These are phyloP conservation scores for Rhinolophus sinicus DNA, from an alignment of 2,113 vertebrate genomes.

Conservation along the genomic window DNA sequence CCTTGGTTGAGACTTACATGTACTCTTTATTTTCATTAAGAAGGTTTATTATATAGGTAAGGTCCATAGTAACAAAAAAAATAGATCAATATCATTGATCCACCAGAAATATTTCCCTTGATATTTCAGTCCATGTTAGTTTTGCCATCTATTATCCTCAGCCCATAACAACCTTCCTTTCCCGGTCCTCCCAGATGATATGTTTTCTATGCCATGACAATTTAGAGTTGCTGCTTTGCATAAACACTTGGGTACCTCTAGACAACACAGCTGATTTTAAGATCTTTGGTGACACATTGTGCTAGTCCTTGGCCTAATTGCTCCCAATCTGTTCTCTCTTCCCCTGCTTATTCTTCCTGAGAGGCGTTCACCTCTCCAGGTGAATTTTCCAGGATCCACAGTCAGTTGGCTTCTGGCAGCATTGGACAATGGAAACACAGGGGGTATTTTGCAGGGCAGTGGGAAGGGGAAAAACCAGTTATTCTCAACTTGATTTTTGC, in stretches of 20 bases:
- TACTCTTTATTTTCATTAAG: not conserved
- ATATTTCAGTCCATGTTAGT: not conserved
- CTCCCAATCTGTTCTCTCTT: not conserved
- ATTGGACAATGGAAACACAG: fast-evolving
- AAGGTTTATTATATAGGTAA: not conserved
- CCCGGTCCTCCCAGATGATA: not conserved
- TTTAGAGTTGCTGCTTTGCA: not conserved
- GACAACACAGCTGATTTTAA: not conserved
- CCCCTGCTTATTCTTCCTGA: not conserved
- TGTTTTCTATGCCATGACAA: not conserved
- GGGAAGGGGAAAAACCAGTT: not conserved
- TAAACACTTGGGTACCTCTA: not conserved
- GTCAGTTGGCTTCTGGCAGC: not conserved
- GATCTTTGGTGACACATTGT: not conserved
- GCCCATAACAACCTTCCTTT: not conserved
- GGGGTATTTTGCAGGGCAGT: not conserved
- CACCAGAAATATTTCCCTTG: not conserved
- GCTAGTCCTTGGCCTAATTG: not conserved
- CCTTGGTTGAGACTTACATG: not conserved
- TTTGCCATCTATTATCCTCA: not conserved
- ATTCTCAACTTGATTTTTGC: not conserved
- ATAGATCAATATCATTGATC: not conserved
- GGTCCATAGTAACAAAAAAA: not conserved
- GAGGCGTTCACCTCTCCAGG: not conserved
- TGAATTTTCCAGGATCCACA: not conserved